Evolutionary conservation across 2,797 vertebrate genomes (phyloP), one percentile per base, ranked within the genome.

Genomic region (Gymnoscopelus microlampas): DNA sequence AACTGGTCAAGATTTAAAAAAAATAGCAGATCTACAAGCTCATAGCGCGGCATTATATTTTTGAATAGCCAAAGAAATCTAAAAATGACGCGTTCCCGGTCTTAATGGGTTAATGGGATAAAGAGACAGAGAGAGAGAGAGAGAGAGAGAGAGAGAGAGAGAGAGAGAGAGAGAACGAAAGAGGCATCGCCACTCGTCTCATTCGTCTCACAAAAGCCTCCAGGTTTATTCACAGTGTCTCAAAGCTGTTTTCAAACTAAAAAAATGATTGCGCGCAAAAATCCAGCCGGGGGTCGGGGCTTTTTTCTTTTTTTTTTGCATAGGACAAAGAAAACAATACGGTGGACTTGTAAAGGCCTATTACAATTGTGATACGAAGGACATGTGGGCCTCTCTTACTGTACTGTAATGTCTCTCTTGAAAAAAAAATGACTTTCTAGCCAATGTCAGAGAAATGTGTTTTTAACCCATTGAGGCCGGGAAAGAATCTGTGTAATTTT

Each of bases 291-390:
- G 19, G 23, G 14, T 23, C 32, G 12, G 11, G 50, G 12, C 49
- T 50, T 12, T 0, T 51, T 26, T 35, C 2, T 12, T 13, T 47
- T 24, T 11, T 57, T 66, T 67, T 73, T 58, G 39, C 13, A 24
- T 2, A 10, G 11, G 26, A 70, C 48, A 23, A 53, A 51, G 54
- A 24, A 55, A 47, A 39, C 50, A 51, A 51, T 51, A 7, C n/a
- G 53, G 0, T 5, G 4, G 15, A 6, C 0, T 55, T 76, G 47
- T 51, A 76, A 66, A 70, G 50, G 66, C 68, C 53, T 68, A 62
- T 71, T 73, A 53, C 47, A 9, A 11, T 75, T 78, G 73, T 53
- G 5, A 3, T 32, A 39, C 59, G 69, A 78, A 78, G 81, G 78
- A 68, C 78, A 55, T 1, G n/a, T 12, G 15, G 24, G 5, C 13